Evolutionary conservation across 2,113 vertebrate genomes (phyloP).

Genomic region (Eulemur macaco): DNA sequence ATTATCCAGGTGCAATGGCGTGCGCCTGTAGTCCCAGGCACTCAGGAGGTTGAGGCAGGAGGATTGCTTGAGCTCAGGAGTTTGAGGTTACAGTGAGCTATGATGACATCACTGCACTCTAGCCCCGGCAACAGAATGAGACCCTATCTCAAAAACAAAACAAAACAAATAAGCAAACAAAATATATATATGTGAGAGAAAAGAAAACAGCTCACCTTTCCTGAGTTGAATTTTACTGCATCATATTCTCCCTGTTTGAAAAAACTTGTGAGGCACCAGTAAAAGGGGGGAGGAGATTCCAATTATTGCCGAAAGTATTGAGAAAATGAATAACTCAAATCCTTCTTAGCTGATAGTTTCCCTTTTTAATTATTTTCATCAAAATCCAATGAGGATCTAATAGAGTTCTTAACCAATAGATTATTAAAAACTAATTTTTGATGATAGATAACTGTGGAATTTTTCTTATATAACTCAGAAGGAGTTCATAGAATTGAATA

Average conservation of each 20-base stretch:
- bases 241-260: not conserved
- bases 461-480: constrained; percentile 11
- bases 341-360: not conserved
- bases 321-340: not conserved
- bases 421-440: constrained; percentile 35
- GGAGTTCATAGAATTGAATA: not conserved
- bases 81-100: too few species aligned
- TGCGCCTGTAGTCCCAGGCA: too few species aligned
- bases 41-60: too few species aligned
- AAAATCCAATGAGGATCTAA: constrained; percentile 7
- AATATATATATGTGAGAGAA: not conserved
- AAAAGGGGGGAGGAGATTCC: not conserved
- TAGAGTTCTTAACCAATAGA: constrained; percentile 7
- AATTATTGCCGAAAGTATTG: not conserved
- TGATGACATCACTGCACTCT: too few species aligned
- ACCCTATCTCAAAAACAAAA: too few species aligned
- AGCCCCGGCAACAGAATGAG: too few species aligned
- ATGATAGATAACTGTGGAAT: not conserved
- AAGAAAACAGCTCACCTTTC: not conserved
- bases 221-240: not conserved
- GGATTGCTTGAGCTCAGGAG: too few species aligned
- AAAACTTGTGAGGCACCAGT: not conserved
- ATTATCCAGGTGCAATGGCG: too few species aligned
- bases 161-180: too few species aligned
- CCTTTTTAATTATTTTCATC: not conserved